Base-by-base conservation (phyloP, 2,888 invertebrate genomes). In the Nymphalis polychloros region DNA sequence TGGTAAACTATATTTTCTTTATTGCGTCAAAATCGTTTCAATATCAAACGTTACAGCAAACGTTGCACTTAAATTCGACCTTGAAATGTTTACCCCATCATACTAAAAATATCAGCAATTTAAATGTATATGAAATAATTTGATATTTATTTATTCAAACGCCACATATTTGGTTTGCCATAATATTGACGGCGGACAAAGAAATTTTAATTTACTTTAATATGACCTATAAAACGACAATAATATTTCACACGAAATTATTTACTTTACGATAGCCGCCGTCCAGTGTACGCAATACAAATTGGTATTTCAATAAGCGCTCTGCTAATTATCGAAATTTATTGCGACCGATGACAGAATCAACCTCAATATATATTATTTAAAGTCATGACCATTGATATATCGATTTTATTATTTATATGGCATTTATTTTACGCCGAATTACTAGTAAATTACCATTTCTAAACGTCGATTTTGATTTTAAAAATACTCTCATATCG, bases 251-350 rank as follows among this genome's bases (percentile, higher is more conserved):
- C 60, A 64, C 55, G 41, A 20, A 47, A 61, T 61, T 61, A 66
- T 63, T 67, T 62, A 64, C 50, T 59, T 41, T 61, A 59, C 60
- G 69, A 68, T 72, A 66, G 52, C 52, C 48, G 4, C 41, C 20
- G 50, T 35, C 63, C 63, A 49, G 47, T 62, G 55, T 69, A 71
- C 67, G 63, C 64, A 69, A 69, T 67, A 70, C 63, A 67, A 72
- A 68, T 67, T 64, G 70, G 69, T 69, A 71, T 70, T 71, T 75
- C 65, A 73, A 75, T 72, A 73, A 70, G 73, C 70, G 70, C 65
- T 59, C 69, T 55, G 70, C 63, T 73, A 69, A 71, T 72, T 70
- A 70, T 67, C 64, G 60, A 63, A 73, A 75, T 73, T 70, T 67
- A 73, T 74, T 70, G 62, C 68, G 59, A 35, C 47, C 68, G 69